Percentiles rank a stretch among this genome's conserved stretches.
phyloP scores from a whole-genome alignment of 2,113 vertebrate species.

The Plecotus auritus region DNA sequence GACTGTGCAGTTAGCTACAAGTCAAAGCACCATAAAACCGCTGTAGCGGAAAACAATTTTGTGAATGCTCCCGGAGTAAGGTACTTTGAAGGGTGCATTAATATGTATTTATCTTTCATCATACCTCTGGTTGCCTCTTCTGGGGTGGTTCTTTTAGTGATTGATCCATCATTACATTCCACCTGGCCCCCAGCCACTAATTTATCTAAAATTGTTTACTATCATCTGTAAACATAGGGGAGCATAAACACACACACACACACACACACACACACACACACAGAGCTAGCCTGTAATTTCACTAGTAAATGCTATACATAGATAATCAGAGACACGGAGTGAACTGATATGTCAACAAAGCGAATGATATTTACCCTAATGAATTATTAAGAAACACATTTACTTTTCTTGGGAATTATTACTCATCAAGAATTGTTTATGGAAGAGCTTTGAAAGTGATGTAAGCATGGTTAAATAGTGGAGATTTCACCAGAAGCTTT shows the following conservation, averaged over 20 bases:
- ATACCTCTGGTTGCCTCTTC: not conserved
- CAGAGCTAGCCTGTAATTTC: not conserved
- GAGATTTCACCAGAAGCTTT: not conserved
- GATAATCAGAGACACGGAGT: not conserved
- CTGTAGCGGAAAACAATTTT: not conserved
- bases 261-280: too few relatives aligned
- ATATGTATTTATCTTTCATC: not conserved
- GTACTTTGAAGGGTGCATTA: not conserved
- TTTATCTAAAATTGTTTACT: not conserved
- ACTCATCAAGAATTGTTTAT: not conserved
- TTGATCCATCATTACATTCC: not conserved
- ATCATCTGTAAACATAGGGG: not conserved
- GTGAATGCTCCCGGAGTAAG: not conserved
- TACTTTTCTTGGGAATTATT: constrained; percentile 14
- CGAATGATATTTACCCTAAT: not conserved
- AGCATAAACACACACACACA: not conserved
- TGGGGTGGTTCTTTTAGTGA: not conserved
- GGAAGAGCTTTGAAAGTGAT: not conserved
- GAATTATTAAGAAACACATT: not conserved
- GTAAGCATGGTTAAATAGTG: not conserved
- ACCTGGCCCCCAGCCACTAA: not conserved
- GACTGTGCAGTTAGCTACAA: constrained; percentile 2
- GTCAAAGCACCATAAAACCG: not conserved
- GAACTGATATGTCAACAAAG: not conserved
- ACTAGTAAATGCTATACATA: not conserved